Base-by-base conservation (phyloP, 2,888 invertebrate genomes). In the Octodonta nipae region DNA sequence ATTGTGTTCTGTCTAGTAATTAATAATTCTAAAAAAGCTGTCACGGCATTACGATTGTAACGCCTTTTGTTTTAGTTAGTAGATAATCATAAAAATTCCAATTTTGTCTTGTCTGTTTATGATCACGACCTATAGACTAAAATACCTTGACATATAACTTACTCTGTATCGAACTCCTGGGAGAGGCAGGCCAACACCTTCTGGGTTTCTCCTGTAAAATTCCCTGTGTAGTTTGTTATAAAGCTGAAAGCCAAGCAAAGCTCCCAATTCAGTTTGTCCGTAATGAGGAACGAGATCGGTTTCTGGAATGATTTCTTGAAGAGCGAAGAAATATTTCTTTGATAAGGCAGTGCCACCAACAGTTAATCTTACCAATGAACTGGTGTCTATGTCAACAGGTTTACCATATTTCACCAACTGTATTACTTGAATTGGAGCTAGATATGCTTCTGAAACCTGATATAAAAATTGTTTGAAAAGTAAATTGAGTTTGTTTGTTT, bases 231-330 rank as follows among this genome's bases (percentile, higher is more conserved):
- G 41, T 17, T 49, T 42, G 14, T 45, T 40, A 25, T 44, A 42
- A 4, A 45, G 33, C 12, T 49, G 41, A 36, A 52, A 58, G 24
- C 30, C 26, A 3, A 49, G 45, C 13, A 48, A 26, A 8, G 46
- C 20, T 2, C 57, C 57, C 2, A 44, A 43, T 42, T 58, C 58
- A 2, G 57, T 55, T 43, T 54, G 55, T 2, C 54, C 58, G 35
- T 57, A 58, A 4, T 34, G 32, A 10, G 50, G 44, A 26, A 38
- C 16, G 3, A 55, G 42, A 30, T 50, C 44, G 0, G 54, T 51
- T 3, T 52, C 51, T 1, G 56, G 56, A 24, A 58, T 37, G 7
- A 55, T 28, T 20, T 56, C 52, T 30, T 53, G 41, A 5, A 58
- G 36, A 7, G 38, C 32, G 4, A 43, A 27, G 11, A 51, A 39